These are phyloP conservation scores for Danio tinwini DNA, from an alignment of 2,797 vertebrate genomes.

Conservation along the genomic window DNA sequence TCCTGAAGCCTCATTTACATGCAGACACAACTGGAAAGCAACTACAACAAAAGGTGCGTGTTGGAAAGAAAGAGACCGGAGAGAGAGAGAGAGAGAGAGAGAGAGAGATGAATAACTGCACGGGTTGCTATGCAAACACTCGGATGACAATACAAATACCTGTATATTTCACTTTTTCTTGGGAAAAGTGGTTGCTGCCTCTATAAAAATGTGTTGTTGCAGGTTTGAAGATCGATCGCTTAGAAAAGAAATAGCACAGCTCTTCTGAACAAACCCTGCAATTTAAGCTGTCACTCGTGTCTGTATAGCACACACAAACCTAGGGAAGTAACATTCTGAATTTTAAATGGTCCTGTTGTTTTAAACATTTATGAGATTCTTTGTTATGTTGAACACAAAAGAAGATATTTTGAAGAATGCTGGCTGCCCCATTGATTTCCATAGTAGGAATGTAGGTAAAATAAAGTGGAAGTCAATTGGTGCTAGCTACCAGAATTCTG, in stretches of 20 bases:
- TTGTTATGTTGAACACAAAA: no score
- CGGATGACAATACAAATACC: not conserved
- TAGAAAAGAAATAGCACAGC: not conserved
- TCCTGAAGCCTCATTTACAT: slow-evolving; percentile 33
- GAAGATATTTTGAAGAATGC: no score
- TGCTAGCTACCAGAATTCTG: no score
- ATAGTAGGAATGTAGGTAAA: no score
- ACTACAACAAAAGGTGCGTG: slow-evolving; percentile 7
- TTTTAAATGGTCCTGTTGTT: not conserved
- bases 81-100: not conserved
- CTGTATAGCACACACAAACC: not conserved
- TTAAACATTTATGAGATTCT: no score
- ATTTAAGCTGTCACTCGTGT: not conserved
- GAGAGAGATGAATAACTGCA: not conserved
- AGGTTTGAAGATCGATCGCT: not conserved
- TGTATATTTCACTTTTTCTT: no score
- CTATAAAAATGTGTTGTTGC: not conserved
- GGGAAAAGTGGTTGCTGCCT: not conserved
- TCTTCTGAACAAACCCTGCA: not conserved
- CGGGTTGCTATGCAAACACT: slow-evolving; percentile 2
- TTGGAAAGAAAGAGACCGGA: slow-evolving; percentile 17
- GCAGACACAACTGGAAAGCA: slow-evolving; percentile 9
- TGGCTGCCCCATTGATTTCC: no score
- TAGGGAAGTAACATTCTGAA: not conserved
- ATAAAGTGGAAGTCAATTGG: no score